These are phyloP conservation scores for Aradus depressus DNA, from an alignment of 2,888 invertebrate species.

Conservation along the genomic window DNA sequence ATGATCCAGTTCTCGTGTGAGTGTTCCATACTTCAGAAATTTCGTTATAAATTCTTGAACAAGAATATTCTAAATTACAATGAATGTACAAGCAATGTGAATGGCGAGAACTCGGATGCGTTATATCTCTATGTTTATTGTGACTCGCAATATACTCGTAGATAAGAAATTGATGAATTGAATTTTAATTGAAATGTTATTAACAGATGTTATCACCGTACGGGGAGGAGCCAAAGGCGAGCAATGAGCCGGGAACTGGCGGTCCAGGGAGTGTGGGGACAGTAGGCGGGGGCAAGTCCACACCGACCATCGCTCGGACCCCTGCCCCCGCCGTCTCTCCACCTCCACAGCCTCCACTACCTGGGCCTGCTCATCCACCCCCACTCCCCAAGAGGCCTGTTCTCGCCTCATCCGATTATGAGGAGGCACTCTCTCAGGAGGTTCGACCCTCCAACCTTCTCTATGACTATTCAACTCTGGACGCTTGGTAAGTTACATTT, in stretches of 20 bases:
- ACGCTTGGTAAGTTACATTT: constrained; percentile 58
- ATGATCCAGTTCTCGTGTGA: no score
- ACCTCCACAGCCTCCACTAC: constrained; percentile 44
- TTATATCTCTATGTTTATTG: no score
- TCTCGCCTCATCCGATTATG: constrained; percentile 65
- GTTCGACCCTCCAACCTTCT: constrained; percentile 60
- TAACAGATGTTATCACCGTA: constrained; percentile 37
- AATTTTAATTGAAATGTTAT: not conserved
- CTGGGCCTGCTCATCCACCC: constrained; percentile 37
- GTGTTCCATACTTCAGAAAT: no score
- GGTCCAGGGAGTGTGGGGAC: constrained; percentile 40
- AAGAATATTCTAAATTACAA: no score
- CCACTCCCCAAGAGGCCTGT: constrained; percentile 57
- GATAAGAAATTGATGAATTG: no score
- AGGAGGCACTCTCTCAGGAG: constrained; percentile 66
- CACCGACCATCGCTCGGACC: constrained; percentile 27
- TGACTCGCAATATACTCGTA: no score
- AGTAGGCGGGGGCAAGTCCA: constrained; percentile 30
- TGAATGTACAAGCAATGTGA: no score
- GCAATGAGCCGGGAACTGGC: constrained; percentile 32
- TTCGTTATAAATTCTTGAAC: no score
- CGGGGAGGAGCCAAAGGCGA: constrained; percentile 32
- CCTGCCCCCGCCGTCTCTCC: constrained; percentile 30
- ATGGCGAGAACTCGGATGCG: no score
- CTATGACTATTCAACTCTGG: constrained; percentile 77